Conservation (phyloP, 2,888 invertebrate species). For the Meteorus cinctellus region DNA sequence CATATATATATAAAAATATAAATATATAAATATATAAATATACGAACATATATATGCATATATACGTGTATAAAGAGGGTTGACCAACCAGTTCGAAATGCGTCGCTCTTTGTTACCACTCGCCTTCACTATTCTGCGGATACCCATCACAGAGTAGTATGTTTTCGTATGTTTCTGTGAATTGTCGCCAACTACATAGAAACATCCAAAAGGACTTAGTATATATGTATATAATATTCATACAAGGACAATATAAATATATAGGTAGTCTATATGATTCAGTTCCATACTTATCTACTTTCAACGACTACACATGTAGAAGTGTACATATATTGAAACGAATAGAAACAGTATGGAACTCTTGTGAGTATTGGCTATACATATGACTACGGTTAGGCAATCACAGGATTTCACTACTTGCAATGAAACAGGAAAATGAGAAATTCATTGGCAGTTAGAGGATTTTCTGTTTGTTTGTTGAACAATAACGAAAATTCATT, state of each 20-base stretch:
- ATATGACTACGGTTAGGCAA: background rate
- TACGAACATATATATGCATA: background rate
- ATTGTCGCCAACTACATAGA: constrained; percentile 1
- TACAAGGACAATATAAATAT: background rate
- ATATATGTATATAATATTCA: background rate
- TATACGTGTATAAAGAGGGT: background rate
- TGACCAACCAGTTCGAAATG: constrained; percentile 7
- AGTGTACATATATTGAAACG: background rate
- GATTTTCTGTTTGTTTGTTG: too few relatives aligned
- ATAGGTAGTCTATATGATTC: background rate
- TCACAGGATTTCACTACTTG: background rate
- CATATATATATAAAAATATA: background rate
- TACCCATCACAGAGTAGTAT: background rate
- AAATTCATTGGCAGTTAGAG: too few relatives aligned
- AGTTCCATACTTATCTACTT: background rate
- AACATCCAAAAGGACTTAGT: background rate
- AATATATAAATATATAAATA: too few relatives aligned
- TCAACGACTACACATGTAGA: background rate
- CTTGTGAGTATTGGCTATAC: background rate
- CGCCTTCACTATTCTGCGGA: background rate
- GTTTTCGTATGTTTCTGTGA: constrained; percentile 7
- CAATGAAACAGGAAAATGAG: too few relatives aligned
- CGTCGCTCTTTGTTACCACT: background rate
- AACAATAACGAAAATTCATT: too few relatives aligned
- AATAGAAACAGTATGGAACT: background rate